These are phyloP conservation scores for Tetragnatha versicolor DNA, from an alignment of 1,140 invertebrate genomes.

Conservation along the genomic window DNA sequence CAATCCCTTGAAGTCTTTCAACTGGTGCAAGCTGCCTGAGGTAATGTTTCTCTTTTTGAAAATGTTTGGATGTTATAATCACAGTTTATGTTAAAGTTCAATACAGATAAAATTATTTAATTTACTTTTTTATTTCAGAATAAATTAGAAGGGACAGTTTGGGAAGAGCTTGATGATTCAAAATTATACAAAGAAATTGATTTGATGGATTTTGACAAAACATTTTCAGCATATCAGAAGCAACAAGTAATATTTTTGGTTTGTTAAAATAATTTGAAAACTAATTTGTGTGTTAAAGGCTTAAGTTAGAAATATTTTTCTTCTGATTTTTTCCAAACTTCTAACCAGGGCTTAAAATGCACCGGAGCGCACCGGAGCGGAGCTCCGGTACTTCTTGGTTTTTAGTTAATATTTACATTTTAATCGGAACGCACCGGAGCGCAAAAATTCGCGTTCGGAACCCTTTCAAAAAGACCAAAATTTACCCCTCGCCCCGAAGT, in stretches of 20 bases:
- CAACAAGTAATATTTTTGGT: constrained; percentile 70
- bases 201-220: constrained; percentile 88
- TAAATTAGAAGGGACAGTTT: constrained; percentile 81
- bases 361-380: too few relatives aligned
- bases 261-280: neutral
- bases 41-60: constrained; percentile 63
- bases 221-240: constrained; percentile 95
- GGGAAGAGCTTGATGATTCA: constrained; percentile 91
- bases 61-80: neutral
- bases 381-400: too few relatives aligned
- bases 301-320: neutral
- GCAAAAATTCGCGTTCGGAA: too few relatives aligned
- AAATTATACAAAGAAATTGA: constrained; percentile 92
- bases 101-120: constrained; percentile 2
- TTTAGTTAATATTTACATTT: too few relatives aligned
- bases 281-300: neutral
- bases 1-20: constrained; percentile 94
- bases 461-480: too few relatives aligned
- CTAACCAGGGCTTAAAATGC: neutral
- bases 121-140: constrained; percentile 64
- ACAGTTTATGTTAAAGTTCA: neutral
- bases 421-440: too few relatives aligned
- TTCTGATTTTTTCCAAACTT: neutral
- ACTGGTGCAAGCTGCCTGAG: constrained; percentile 95
- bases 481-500: too few relatives aligned